phyloP scores from a whole-genome alignment of 2,888 invertebrate genomes.

The Perizoma affinitatum region DNA sequence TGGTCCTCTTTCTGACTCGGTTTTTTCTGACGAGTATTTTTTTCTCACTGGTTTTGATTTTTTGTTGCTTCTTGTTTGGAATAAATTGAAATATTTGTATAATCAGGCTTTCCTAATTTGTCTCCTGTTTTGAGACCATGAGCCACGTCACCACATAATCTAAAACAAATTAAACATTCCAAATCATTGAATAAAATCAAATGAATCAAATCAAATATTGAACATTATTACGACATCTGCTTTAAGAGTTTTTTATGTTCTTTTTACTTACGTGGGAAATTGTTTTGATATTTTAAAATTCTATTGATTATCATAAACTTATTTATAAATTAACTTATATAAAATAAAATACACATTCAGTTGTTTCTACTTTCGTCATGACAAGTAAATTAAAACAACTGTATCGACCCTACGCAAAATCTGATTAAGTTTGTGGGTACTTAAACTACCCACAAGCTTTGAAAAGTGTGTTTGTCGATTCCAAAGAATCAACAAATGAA shows the following conservation, averaged over 20 bases:
- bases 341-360: constrained; percentile 23
- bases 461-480: no score
- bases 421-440: constrained; percentile 12
- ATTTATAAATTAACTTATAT: constrained; percentile 3
- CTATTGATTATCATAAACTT: neutral
- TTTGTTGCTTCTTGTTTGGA: constrained; percentile 12
- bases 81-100: constrained; percentile 2
- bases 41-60: constrained; percentile 9
- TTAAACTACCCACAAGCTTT: neutral
- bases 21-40: constrained; percentile 14
- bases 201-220: no score
- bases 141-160: constrained; percentile 28
- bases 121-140: constrained; percentile 18
- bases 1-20: constrained; percentile 18
- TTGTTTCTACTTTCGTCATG: constrained; percentile 30
- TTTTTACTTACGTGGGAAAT: neutral
- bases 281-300: neutral
- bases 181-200: no score
- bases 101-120: constrained; percentile 8
- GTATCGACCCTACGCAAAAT: neutral
- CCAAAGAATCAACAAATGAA: no score
- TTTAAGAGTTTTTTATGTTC: no score
- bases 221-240: no score
- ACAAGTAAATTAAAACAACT: neutral
- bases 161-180: constrained; percentile 1